Evolutionary conservation across 2,113 vertebrate genomes (phyloP), one percentile per base, ranked within the genome.

Genomic region (Bujurquina vittata): DNA sequence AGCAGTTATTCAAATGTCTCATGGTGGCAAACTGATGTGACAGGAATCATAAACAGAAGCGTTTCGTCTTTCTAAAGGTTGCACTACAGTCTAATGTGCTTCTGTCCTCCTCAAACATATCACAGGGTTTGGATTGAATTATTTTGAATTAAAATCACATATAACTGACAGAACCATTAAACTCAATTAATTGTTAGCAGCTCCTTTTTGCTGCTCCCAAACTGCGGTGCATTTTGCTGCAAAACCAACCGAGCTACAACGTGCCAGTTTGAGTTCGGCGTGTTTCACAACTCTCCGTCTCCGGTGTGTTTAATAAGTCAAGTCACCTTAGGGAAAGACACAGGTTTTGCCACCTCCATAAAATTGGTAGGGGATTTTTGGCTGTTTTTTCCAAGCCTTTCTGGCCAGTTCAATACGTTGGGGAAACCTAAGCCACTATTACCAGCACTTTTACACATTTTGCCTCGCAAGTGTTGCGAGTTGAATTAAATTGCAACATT

Each of bases 401-500:
- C 75, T 60, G 84, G 72, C 82, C 84, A 73, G 81, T 91, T 93
- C 86, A 92, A 92, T 89, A 89, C 86, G 22, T 83, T 69, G 17
- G 80, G 83, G 90, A 89, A 91, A 91, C 76, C 77, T 85, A 87
- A 93, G 87, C 89, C 72, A 73, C 87, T 83, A 92, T 92, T 88
- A 88, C 87, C 85, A 85, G 83, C 67, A 56, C 79, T 91, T 94
- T 93, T 92, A 91, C 85, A 93, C 88, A 80, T 92, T 93, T 33
- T 86, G 63, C 60, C 57, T 91, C 60, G 49, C 79, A 93, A 92
- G 84, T 92, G 91, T 90, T 92, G 85, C 90, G 88, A 90, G 78
- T 54, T 85, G 86, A 93, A 92, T 87, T 89, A 90, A 91, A 93
- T 58, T 86, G 89, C 83, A 89, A 91, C 90, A 85, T 84, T 92